Conservation (phyloP, 1,140 invertebrate species). For the Battus philenor region DNA sequence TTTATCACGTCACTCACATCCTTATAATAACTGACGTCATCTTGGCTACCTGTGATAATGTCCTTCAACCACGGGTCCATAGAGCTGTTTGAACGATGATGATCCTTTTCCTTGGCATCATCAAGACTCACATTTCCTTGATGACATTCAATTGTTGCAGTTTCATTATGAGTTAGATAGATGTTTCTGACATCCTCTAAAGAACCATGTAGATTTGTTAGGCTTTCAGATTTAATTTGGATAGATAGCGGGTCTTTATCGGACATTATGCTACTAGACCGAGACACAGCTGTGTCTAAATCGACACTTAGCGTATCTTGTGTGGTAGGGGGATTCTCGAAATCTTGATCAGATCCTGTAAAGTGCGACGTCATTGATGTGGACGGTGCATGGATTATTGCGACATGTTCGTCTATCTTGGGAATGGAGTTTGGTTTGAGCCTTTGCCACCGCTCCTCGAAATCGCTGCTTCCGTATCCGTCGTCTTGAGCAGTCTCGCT, state of each 20-base stretch:
- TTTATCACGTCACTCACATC: constrained; percentile 81
- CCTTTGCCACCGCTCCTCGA: constrained; percentile 82
- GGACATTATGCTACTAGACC: constrained; percentile 66
- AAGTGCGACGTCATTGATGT: constrained; percentile 48
- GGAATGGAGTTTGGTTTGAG: constrained; percentile 80
- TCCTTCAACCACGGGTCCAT: constrained; percentile 78
- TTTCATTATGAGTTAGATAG: constrained; percentile 62
- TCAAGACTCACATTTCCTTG: constrained; percentile 54
- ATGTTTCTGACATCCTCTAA: constrained; percentile 75
- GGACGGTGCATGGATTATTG: constrained; percentile 56
- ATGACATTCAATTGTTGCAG: constrained; percentile 52
- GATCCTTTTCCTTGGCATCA: constrained; percentile 44
- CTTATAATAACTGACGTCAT: constrained; percentile 77
- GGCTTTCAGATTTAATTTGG: constrained; percentile 68
- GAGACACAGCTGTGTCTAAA: constrained; percentile 57
- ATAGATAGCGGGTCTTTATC: constrained; percentile 61
- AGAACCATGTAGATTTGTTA: constrained; percentile 79
- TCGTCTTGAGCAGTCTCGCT: constrained; percentile 31
- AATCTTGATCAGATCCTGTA: constrained; percentile 46
- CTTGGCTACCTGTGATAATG: constrained; percentile 71
- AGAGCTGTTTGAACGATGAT: constrained; percentile 54
- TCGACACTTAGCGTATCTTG: constrained; percentile 53
- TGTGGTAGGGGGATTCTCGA: constrained; percentile 39
- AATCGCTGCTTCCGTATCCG: constrained; percentile 74
- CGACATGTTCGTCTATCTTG: constrained; percentile 74